Evolutionary conservation across 2,888 invertebrate species (phyloP).

Genomic region (Sminthurides aquaticus): DNA sequence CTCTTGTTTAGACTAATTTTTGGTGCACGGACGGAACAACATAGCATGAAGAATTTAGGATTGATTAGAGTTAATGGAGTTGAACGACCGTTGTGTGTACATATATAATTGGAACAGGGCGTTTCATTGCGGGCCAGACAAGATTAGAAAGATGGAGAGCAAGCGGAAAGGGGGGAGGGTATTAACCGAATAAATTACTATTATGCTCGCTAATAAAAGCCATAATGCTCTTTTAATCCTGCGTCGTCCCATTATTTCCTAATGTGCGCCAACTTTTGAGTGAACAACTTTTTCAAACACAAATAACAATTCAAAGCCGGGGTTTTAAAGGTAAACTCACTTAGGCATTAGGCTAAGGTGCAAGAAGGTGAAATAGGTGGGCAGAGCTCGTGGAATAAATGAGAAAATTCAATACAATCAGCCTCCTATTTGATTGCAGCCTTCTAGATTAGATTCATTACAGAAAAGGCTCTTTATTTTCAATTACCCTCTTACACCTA

Average conservation of each 20-base stretch:
- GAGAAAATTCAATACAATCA: not conserved
- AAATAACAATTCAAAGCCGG: not conserved
- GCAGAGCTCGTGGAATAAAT: no score
- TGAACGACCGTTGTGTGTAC: not conserved
- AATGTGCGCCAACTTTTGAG: not conserved
- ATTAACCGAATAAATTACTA: not conserved
- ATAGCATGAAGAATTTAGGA: no score
- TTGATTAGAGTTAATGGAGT: not conserved
- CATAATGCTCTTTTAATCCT: slow-evolving; percentile 3
- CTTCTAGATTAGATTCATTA: slow-evolving; percentile 5
- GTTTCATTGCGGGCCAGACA: no score
- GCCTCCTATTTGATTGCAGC: not conserved
- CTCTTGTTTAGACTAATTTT: no score
- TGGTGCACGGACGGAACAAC: no score
- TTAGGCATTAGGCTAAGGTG: no score
- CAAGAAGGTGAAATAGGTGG: no score
- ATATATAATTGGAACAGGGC: slow-evolving; percentile 4
- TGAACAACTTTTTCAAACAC: not conserved
- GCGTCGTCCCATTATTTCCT: not conserved
- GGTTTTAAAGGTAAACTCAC: no score
- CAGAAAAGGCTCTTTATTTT: not conserved
- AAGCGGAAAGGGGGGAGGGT: no score
- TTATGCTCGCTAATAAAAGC: slow-evolving; percentile 2
- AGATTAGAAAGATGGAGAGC: not conserved
- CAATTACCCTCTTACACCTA: no score